Conservation (phyloP, 92 coral and sea anemone genomes). For the Blastomussa wellsi region DNA sequence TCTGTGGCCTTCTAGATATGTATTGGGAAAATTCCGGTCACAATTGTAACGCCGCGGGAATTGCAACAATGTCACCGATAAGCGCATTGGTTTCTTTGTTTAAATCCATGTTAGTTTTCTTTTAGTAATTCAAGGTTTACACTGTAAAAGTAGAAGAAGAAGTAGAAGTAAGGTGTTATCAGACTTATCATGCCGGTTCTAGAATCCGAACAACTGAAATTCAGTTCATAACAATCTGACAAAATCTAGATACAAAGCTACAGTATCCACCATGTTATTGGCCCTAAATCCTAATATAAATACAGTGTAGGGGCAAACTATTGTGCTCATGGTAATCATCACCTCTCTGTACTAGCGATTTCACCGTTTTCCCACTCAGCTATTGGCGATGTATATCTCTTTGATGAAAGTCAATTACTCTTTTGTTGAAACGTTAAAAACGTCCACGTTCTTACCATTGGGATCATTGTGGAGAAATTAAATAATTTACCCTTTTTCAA, state of each 20-base stretch:
- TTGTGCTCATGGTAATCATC: background rate
- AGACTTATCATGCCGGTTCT: no score
- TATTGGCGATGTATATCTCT: slow-evolving; percentile 16
- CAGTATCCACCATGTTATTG: slow-evolving; percentile 1
- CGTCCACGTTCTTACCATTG: slow-evolving; percentile 2
- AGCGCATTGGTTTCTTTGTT: background rate
- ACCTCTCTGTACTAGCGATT: background rate
- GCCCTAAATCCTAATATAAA: background rate
- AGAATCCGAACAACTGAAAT: background rate
- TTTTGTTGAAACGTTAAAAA: slow-evolving; percentile 22
- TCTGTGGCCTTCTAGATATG: background rate
- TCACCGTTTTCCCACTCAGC: background rate
- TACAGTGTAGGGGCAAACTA: background rate
- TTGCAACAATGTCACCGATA: slow-evolving; percentile 1
- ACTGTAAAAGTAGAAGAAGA: no score
- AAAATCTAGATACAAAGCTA: background rate
- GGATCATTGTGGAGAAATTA: slow-evolving; percentile 24
- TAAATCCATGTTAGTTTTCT: background rate
- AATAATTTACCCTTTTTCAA: slow-evolving; percentile 5
- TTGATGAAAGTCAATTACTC: slow-evolving; percentile 31
- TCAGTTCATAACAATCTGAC: background rate
- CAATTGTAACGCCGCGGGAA: background rate
- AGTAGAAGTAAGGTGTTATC: background rate
- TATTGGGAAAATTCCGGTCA: background rate
- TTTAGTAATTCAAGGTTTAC: background rate